A percentile compares a stretch with the other conserved stretches of the same genome.
These are phyloP conservation scores for Argyrosomus regius DNA, from an alignment of 2,797 vertebrate species.

Conservation along the genomic window DNA sequence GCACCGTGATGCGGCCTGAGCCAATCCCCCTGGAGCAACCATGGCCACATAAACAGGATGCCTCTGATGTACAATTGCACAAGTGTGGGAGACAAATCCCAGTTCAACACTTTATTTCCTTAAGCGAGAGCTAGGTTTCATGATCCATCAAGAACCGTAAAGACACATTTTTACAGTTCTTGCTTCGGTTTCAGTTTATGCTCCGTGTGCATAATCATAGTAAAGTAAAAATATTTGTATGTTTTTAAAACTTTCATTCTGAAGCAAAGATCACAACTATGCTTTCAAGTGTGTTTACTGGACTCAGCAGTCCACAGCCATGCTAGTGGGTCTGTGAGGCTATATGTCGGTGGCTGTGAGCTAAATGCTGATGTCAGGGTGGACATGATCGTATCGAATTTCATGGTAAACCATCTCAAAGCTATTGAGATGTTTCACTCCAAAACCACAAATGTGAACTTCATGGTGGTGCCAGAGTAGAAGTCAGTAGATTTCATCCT, in stretches of 20 bases:
- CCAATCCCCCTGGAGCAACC: slow-evolving; percentile 84
- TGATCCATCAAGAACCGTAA: neutral
- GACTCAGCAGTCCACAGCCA: too few relatives aligned
- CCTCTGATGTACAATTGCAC: slow-evolving; percentile 87
- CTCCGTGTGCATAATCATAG: neutral
- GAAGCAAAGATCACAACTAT: neutral
- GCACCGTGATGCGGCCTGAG: slow-evolving; percentile 86
- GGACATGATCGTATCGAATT: neutral
- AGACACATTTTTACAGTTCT: neutral
- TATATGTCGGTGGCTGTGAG: neutral
- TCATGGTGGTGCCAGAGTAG: too few relatives aligned
- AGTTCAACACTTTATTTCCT: slow-evolving; percentile 74
- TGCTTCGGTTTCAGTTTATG: neutral
- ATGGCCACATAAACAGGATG: slow-evolving; percentile 93
- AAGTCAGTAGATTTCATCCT: neutral
- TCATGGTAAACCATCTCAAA: neutral
- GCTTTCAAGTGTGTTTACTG: neutral
- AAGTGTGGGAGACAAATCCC: slow-evolving; percentile 88
- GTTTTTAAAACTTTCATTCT: neutral
- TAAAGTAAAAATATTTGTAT: neutral
- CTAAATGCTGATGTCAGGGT: neutral
- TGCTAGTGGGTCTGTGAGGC: neutral
- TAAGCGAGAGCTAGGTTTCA: slow-evolving; percentile 25
- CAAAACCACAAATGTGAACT: too few relatives aligned
- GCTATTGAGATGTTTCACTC: too few relatives aligned